Evolutionary conservation across 2,797 vertebrate species (phyloP), one percentile per base, ranked within the genome.

Genomic region (Poeciliopsis turneri): DNA sequence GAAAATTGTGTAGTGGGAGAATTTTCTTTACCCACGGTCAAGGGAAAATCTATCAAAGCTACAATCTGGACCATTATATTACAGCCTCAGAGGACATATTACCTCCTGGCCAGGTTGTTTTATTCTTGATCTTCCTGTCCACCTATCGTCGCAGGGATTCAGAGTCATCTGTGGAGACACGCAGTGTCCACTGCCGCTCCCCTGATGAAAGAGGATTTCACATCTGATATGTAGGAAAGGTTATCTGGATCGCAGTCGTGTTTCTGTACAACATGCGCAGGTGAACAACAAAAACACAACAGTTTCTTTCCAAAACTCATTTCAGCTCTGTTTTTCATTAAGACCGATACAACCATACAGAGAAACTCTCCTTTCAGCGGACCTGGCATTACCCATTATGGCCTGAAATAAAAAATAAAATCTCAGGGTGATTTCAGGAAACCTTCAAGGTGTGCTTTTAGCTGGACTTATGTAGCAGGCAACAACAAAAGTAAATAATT

Each of bases 121-220:
- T 94, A 93, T 95, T 91, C 92, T 88, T 86, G 84, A 95, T 95
- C 93, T 95, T 89, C 92, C 88, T 89, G 91, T 93, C 90, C 90
- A 82, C 75, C 83, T 81, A 86, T 94, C 92, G 91, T 93, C 83
- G 78, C 80, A 79, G 84, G 88, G 84, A 92, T 88, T 91, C 83
- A 82, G 85, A 83, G 84, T 89, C 78, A 78, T 92, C 87, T 84
- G 76, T 75, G 81, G 90, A 91, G 90, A 94, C 86, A 77, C 33
- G 45, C 47, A 81, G 83, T 85, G 86, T 90, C 89, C 82, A 83
- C 82, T 79, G 82, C 90, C 75, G 83, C 83, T 83, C 86, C 81
- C 79, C 68, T 85, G 87, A 89, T 93, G 90, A 93, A 94, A 92
- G 91, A 89, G 88, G 90, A 93, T 94, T 94, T 95, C 90, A 92